Conservation (phyloP, 2,797 vertebrate genomes). For the Macropodus opercularis region DNA sequence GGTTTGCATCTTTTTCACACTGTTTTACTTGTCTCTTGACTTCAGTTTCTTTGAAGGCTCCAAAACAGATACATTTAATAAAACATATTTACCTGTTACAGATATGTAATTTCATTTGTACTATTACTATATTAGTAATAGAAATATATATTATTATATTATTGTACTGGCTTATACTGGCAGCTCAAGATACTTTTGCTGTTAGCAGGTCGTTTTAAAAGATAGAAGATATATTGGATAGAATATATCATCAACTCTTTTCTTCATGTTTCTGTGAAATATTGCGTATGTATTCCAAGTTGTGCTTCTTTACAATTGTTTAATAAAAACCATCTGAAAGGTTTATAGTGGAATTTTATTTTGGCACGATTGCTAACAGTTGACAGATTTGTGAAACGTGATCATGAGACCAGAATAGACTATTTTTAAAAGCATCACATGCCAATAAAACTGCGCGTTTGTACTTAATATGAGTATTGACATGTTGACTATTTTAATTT, state of each 20-base stretch:
- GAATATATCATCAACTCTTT: too few relatives aligned
- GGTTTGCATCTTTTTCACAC: too few relatives aligned
- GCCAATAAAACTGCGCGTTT: not conserved
- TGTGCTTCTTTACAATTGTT: not conserved
- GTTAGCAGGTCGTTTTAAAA: too few relatives aligned
- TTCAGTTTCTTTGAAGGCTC: too few relatives aligned
- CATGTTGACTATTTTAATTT: not conserved
- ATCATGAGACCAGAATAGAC: not conserved
- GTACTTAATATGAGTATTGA: not conserved
- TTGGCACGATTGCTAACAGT: not conserved
- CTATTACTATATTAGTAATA: too few relatives aligned
- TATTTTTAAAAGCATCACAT: not conserved
- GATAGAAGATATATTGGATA: not conserved
- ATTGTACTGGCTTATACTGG: too few relatives aligned
- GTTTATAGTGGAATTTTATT: not conserved
- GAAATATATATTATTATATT: too few relatives aligned
- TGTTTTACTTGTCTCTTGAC: too few relatives aligned
- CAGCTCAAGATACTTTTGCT: too few relatives aligned
- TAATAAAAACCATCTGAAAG: not conserved
- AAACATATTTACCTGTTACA: too few relatives aligned
- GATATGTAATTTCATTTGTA: too few relatives aligned
- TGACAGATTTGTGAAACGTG: not conserved
- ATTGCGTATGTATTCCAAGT: not conserved
- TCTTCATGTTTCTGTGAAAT: not conserved
- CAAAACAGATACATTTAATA: too few relatives aligned